phyloP scores from a whole-genome alignment of 2,113 vertebrate species.

The Halcyon malimbica region DNA sequence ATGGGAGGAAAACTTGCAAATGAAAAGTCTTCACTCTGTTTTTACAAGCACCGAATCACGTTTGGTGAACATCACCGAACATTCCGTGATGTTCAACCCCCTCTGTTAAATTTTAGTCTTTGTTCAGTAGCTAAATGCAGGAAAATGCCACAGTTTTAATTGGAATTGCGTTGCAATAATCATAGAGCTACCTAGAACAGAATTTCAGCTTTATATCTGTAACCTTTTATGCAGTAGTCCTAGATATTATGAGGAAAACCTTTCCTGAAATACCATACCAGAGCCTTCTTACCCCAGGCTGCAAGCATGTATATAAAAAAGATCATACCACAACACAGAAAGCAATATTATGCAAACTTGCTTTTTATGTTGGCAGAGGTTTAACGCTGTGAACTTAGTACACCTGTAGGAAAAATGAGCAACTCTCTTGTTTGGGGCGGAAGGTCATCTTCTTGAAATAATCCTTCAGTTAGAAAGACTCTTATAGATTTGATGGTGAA shows the following conservation, averaged over 20 bases:
- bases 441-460: not conserved
- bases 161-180: not conserved
- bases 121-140: not conserved
- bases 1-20: not conserved
- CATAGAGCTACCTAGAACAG: not conserved
- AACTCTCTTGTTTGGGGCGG: not conserved
- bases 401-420: not conserved
- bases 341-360: not conserved
- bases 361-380: not conserved
- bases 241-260: not conserved
- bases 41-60: not conserved
- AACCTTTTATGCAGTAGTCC: not conserved
- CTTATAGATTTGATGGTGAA: not conserved
- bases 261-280: not conserved
- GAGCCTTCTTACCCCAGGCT: not conserved
- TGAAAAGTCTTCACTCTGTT: not conserved
- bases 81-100: not conserved
- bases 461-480: not conserved
- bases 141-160: not conserved
- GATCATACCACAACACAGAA: not conserved
- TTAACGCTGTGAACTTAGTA: not conserved
- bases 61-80: no score
- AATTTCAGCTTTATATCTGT: not conserved
- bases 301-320: not conserved
- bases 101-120: not conserved